These are phyloP conservation scores for Zelleria hepariella DNA, from an alignment of 2,888 invertebrate genomes.

Conservation along the genomic window DNA sequence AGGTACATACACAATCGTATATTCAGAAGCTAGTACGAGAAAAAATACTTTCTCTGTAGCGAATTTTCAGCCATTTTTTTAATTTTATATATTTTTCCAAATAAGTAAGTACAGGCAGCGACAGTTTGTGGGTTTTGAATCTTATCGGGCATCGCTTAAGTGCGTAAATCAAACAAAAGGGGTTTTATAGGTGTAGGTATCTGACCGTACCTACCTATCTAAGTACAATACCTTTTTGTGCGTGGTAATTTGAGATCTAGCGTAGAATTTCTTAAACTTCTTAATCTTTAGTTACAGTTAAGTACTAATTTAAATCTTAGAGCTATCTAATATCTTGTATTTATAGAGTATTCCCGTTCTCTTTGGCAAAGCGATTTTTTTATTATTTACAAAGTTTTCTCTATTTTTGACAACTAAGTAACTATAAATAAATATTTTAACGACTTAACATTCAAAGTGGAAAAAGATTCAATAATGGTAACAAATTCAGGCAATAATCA, in stretches of 20 bases:
- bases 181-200: too few species aligned
- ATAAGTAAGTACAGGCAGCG: too few species aligned
- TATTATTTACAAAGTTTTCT: slow-evolving; percentile 45
- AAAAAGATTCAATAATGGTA: not conserved
- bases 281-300: not conserved
- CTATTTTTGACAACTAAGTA: slow-evolving; percentile 9
- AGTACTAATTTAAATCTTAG: not conserved
- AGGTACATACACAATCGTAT: too few species aligned
- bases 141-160: too few species aligned
- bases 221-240: too few species aligned
- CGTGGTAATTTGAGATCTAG: slow-evolving; percentile 21
- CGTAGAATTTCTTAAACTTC: slow-evolving; percentile 9
- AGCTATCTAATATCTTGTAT: slow-evolving; percentile 22
- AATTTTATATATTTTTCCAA: too few species aligned
- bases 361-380: slow-evolving; percentile 48
- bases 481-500: not conserved
- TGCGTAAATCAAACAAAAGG: too few species aligned
- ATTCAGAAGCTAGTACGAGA: too few species aligned
- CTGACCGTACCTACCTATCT: too few species aligned
- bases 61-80: too few species aligned
- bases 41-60: too few species aligned
- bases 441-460: not conserved
- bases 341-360: slow-evolving; percentile 41
- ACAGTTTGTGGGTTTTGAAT: too few species aligned
- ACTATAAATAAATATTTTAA: slow-evolving; percentile 2